Base-by-base conservation (phyloP, 2,113 vertebrate genomes). In the Pionites leucogaster region DNA sequence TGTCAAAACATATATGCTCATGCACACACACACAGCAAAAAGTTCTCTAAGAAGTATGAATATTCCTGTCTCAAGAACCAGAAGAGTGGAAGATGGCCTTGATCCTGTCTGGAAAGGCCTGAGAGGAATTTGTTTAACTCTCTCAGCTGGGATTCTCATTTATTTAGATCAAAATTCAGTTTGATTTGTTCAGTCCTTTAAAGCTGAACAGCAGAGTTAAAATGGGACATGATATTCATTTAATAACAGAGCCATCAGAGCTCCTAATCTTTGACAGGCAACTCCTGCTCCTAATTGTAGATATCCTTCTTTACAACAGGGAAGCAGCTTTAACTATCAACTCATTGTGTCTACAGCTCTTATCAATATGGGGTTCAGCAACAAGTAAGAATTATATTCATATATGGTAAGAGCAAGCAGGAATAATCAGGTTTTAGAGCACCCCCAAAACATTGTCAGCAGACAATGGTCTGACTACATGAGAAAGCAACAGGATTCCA, bases 141-240 rank as follows among this genome's bases (percentile, higher is more conserved):
- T 86, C 52, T 65, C 70, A 67, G 41, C 16, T 80, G 69, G 46
- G 31, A 77, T 77, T 93, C 67, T 83, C 29, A 72, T 82, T 76
- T 79, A 70, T 89, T 92, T 92, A 92, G 67, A 80, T 82, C 44
- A 82, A 85, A 93, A 93, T 89, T 94, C 57, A 35, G 14, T 84
- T 96, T 82, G 62, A 88, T 88, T 93, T 82, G 33, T 79, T 71
- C 71, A 37, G 33, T 76, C 24, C 17, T 86, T 92, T 81, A 77
- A 75, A 86, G 39, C 6, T 47, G 60, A 90, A 78, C 24, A 82
- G 53, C 39, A 76, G 50, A 92, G 29, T 77, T 83, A 68, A 92
- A 90, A 81, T 28, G 7, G 11, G 52, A 93, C 67, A 63, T 19
- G 44, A 94, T 75, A 69, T 93, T 90, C 9, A 68, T 84, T 84